These are phyloP conservation scores for Nasua narica DNA, from an alignment of 2,797 vertebrate species.

Conservation along the genomic window DNA sequence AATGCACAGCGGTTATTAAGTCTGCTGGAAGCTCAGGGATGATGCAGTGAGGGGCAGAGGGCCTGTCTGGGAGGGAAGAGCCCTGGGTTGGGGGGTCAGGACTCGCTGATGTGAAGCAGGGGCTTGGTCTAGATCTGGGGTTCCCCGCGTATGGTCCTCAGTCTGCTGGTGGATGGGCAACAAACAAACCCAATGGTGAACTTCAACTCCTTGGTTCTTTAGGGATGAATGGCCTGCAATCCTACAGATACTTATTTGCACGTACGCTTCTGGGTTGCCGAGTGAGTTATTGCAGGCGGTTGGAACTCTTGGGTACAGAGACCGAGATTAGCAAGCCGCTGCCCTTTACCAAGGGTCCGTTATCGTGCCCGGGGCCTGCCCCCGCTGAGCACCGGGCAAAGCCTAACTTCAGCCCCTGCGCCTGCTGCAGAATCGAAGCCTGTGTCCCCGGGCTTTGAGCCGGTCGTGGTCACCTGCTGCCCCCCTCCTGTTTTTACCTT, in stretches of 20 bases:
- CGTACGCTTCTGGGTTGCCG: no score
- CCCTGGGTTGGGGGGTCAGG: neutral
- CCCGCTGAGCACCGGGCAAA: accelerated
- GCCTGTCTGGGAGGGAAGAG: neutral
- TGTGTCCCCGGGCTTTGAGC: accelerated
- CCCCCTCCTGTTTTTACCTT: neutral
- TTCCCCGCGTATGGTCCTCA: accelerated
- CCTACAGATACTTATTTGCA: neutral
- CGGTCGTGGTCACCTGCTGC: accelerated
- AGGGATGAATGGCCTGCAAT: neutral
- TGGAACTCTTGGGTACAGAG: neutral
- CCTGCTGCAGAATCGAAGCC: accelerated
- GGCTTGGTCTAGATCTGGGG: neutral
- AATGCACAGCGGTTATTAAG: neutral
- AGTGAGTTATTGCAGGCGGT: neutral
- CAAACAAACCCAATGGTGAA: neutral
- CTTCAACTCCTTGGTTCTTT: no score
- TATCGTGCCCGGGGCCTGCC: accelerated
- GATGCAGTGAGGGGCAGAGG: accelerated
- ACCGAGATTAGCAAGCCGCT: accelerated
- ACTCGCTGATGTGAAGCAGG: accelerated
- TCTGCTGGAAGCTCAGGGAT: neutral
- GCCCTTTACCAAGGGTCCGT: accelerated
- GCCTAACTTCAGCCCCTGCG: accelerated
- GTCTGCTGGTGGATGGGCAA: neutral